Conservation (phyloP, 1,140 invertebrate genomes). For the Microplitis demolitor region DNA sequence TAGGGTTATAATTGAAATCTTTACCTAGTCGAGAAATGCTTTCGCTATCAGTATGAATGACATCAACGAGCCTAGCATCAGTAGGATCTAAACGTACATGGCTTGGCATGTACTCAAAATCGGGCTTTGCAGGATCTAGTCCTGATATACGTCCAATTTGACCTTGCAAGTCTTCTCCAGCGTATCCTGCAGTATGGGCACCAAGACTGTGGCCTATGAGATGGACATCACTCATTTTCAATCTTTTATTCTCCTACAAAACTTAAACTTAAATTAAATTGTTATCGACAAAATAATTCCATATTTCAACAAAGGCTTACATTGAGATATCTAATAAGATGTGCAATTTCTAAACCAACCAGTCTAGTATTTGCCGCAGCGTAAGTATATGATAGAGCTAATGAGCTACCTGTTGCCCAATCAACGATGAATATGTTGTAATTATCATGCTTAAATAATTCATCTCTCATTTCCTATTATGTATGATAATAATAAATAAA, state of each 20-base stretch:
- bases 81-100: constrained; percentile 78
- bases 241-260: constrained; percentile 71
- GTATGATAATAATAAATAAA: too few relatives aligned
- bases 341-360: constrained; percentile 82
- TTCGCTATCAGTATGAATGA: constrained; percentile 86
- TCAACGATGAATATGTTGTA: constrained; percentile 86
- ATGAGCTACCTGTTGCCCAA: constrained; percentile 81
- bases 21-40: constrained; percentile 83
- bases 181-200: constrained; percentile 84
- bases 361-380: constrained; percentile 82
- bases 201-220: constrained; percentile 85
- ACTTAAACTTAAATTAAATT: constrained; percentile 36
- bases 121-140: constrained; percentile 84
- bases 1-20: too few relatives aligned
- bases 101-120: constrained; percentile 84
- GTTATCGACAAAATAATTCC: neutral
- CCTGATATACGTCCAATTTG: constrained; percentile 79
- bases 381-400: constrained; percentile 72
- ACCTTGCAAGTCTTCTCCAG: constrained; percentile 72
- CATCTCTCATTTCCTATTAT: constrained; percentile 75
- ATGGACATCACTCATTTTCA: constrained; percentile 75
- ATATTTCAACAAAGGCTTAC: constrained; percentile 49
- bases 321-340: constrained; percentile 76
- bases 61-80: constrained; percentile 84
- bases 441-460: constrained; percentile 77